Base-by-base conservation (phyloP, 2,113 vertebrate species). In the Takifugu bimaculatus region DNA sequence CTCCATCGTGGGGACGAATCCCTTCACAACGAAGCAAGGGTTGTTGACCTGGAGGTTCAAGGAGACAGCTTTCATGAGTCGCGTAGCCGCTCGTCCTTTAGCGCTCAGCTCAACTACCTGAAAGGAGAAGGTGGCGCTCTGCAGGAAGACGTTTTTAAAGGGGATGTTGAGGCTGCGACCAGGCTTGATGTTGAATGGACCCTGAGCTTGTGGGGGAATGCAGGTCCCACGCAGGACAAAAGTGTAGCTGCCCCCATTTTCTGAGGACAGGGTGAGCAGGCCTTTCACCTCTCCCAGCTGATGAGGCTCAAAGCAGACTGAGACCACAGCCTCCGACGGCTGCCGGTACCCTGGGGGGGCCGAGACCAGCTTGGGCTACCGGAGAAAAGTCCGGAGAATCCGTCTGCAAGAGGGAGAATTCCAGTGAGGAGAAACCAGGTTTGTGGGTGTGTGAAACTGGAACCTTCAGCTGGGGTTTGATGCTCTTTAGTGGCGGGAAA, bases 91-190 rank as follows among this genome's bases (percentile, higher is more conserved):
- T 49, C 6, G 13, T n/a, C n/a, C n/a, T n/a, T 15, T 49, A n/a
- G 1, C n/a, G 2, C n/a, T 14, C 13, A 20, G 6, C 47, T 20
- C 20, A 20, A 20, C 20, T 20, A 20, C 20, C 0, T 66, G 63
- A 58, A 81, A 90, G 54, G 85, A 89, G 76, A 93, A 95, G 35
- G 80, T 26, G 1, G 78, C 87, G 1, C 84, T 39, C 44, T 91
- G 89, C 3, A 74, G 68, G 86, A 97, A 96, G 6, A 94, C 13
- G 0, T 96, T 98, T 70, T 94, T 96, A 85, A 97, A 97, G 51
- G 91, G 88, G 65, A 96, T 93, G 28, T 84, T n/a, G 13, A 87
- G 13, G 63, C 5, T 91, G 77, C 64, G 71, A 0, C 94, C 84
- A 0, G 88, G 73, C 50, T 70, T 88, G 75, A 97, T 79, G 54